phyloP scores from a whole-genome alignment of 2,113 vertebrate species.

The Columba janthina region DNA sequence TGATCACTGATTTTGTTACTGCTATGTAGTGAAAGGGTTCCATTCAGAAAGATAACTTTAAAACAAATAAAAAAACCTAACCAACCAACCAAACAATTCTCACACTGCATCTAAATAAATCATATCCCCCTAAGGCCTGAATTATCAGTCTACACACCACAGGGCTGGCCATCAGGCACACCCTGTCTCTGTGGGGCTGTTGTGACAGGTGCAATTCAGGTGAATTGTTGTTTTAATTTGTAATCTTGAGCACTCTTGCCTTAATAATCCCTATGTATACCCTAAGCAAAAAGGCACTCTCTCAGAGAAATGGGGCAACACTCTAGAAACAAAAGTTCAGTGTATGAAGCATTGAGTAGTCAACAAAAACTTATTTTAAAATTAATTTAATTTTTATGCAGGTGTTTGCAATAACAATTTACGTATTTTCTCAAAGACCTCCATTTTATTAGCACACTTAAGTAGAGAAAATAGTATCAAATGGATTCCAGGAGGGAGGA shows the following conservation, averaged over 20 bases:
- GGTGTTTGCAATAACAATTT: not conserved
- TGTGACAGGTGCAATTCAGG: not conserved
- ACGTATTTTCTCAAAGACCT: not conserved
- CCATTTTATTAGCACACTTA: not conserved
- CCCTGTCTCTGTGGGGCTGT: not conserved
- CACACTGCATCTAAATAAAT: not conserved
- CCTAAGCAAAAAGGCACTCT: not conserved
- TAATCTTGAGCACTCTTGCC: not conserved
- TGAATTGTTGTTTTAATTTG: not conserved
- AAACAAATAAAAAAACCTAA: not conserved
- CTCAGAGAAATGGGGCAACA: not conserved
- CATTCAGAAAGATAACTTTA: not conserved
- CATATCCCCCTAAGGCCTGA: not conserved
- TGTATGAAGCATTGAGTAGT: not conserved
- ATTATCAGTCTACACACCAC: not conserved
- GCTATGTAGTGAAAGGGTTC: not conserved
- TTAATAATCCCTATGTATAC: not conserved
- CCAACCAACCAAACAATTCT: not conserved
- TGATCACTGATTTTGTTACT: not conserved
- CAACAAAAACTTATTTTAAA: not conserved
- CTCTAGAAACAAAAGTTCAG: not conserved
- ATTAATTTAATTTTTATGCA: not conserved
- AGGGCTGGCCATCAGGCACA: not conserved
- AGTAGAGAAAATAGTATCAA: not conserved
- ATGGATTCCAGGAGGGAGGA: not conserved